Evolutionary conservation across 2,113 vertebrate species (phyloP), one percentile per base, ranked within the genome.

Genomic region (Neogobius melanostomus): DNA sequence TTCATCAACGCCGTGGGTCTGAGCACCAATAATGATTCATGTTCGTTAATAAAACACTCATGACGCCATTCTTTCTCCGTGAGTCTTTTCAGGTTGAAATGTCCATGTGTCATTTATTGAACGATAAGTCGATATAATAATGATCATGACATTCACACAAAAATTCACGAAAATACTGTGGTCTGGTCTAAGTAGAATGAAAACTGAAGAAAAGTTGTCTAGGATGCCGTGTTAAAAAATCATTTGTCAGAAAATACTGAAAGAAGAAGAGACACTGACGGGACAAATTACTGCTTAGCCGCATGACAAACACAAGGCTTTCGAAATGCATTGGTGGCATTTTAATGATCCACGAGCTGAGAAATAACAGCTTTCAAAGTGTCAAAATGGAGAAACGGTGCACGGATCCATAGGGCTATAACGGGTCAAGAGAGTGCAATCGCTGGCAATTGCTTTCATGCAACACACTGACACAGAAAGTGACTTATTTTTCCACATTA

Each of bases 401-500:
- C 49, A 43, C 8, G 1, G 52, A 17, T 17, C 61, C 57, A 46
- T 21, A 54, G 1, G 51, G 42, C 48, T 75, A 36, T 36, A 76
- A 61, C 52, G 12, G 11, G 64, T 64, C 74, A 62, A 46, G 3
- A 7, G 3, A 47, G 65, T 48, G 42, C 56, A 8, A 63, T 69
- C 14, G 9, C 36, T 5, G 8, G 8, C 61, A 21, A 69, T 69
- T 42, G 69, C 46, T 80, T 82, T 80, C 67, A 66, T 76, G 69
- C 72, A 65, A 72, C 49, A 42, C 64, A 69, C 8, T 6, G 43
- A 60, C 64, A 68, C 72, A 47, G 14, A 57, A 63, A 45, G 65
- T 78, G 57, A 48, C 46, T 80, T 70, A 57, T 70, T 76, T 75
- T 36, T 50, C 17, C 69, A 82, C 75, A 81, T 82, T 69, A 85